Evolutionary conservation across 2,888 invertebrate species (phyloP).

Genomic region (Mactromeris polynyma): DNA sequence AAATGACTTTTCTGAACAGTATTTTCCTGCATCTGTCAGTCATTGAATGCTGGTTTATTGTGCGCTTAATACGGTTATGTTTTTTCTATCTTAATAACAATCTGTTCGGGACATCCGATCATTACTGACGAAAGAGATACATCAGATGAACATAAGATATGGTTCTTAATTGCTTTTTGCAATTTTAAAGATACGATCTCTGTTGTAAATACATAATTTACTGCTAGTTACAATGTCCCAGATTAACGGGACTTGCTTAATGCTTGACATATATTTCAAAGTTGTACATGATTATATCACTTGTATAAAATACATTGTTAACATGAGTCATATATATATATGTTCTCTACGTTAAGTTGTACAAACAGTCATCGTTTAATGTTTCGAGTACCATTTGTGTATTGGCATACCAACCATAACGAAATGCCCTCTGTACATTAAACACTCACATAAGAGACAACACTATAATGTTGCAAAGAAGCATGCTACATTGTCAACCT

Average conservation of each 20-base stretch:
- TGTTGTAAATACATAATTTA: slow-evolving; percentile 1
- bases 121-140: not conserved
- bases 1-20: not conserved
- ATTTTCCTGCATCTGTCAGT: not conserved
- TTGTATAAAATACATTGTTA: no score
- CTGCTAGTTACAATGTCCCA: not conserved
- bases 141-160: not conserved
- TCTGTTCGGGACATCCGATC: not conserved
- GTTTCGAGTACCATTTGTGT: no score
- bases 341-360: no score
- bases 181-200: not conserved
- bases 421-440: no score
- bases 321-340: no score
- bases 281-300: no score
- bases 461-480: no score
- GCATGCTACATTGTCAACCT: no score
- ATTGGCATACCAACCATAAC: no score
- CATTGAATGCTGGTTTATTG: not conserved
- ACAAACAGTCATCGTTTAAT: no score
- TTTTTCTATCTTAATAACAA: not conserved
- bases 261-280: not conserved
- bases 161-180: not conserved
- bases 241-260: not conserved
- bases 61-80: not conserved
- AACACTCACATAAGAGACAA: no score